Base-by-base conservation (phyloP, 1,140 invertebrate genomes). In the Anagrus nilaparvatae region DNA sequence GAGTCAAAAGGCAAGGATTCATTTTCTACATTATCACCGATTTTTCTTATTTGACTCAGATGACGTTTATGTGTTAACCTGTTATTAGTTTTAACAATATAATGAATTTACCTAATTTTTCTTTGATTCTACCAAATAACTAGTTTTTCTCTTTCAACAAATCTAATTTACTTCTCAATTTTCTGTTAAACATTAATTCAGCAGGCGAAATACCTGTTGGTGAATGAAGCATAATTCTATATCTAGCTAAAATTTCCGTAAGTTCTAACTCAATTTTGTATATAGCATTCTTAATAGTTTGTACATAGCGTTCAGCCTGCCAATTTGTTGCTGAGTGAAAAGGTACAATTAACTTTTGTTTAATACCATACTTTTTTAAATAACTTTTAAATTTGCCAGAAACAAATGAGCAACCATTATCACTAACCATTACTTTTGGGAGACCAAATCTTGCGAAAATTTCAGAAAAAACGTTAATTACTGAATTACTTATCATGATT, bases 281-380 rank as follows among this genome's bases (percentile, higher is more conserved):
- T 28, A 54, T 14, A 25, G 53, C 44, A 29, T 56, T 8, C 42
- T 66, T 65, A 5, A 66, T 18, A 6, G 54, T 63, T 50, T 62
- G 55, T 4, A 65, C 50, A 36, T 52, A 50, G 17, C 49, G 7
- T 50, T 62, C 58, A 5, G 52, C 60, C 17, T 52, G 35, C 5
- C 57, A 55, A 46, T 62, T 60, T 9, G 50, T 55, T 9, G 53
- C 50, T 31, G 55, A 52, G 44, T 60, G 53, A 13, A 42, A 41
- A 8, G 58, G 53, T 20, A 48, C 52, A 18, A 39, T 50, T 27
- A 60, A 47, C 36, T 47, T 53, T 41, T 58, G 52, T 10, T 38
- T 13, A 29, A 61, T 58, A 10, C 53, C 54, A 36, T 50, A 44
- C 21, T 49, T 17, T 30, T 30, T 30, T 30, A 30, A n/a, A n/a